A percentile compares a stretch with the other conserved stretches of the same genome.
phyloP scores from a whole-genome alignment of 2,888 invertebrate genomes.

The Drepanosiphum platanoidis region DNA sequence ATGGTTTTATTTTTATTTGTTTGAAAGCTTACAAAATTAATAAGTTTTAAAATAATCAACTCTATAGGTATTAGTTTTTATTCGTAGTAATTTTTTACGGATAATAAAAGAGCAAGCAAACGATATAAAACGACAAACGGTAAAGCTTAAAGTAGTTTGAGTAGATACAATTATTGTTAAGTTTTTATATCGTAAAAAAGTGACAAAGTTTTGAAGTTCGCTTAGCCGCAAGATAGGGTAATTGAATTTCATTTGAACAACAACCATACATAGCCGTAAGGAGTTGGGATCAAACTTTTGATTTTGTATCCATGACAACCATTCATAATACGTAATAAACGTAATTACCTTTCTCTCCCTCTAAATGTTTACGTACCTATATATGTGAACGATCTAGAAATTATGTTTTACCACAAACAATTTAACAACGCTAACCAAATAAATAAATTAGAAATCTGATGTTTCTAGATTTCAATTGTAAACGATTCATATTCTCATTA shows the following conservation, averaged over 20 bases:
- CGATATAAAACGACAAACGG: no score
- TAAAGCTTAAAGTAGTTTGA: neutral
- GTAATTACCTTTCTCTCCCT: neutral
- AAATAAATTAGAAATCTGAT: neutral
- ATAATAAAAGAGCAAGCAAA: neutral
- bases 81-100: neutral
- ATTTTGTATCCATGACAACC: neutral
- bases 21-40: neutral
- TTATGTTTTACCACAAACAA: neutral
- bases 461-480: neutral
- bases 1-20: neutral
- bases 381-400: neutral
- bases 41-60: neutral
- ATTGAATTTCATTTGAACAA: neutral
- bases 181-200: neutral
- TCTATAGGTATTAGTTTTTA: neutral
- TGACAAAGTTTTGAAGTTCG: neutral
- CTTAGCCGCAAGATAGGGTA: neutral
- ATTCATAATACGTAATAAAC: conserved; percentile 19
- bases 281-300: conserved; percentile 1
- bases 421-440: neutral
- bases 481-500: neutral
- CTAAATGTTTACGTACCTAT: neutral
- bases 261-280: neutral
- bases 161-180: neutral